phyloP scores from a whole-genome alignment of 2,797 vertebrate genomes.

The Hyperoplus lanceolatus region DNA sequence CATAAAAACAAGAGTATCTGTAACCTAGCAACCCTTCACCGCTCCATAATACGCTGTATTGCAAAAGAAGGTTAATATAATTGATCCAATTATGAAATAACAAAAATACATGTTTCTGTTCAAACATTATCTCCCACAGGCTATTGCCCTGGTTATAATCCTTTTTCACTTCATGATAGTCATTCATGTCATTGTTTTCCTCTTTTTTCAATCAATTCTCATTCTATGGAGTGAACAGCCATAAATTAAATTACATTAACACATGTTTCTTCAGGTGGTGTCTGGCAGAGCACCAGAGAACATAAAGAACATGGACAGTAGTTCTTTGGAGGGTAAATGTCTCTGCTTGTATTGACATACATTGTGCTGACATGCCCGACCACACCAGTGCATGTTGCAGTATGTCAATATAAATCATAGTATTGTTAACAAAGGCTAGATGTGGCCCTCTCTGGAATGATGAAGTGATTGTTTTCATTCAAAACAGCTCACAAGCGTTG shows the following conservation, averaged over 20 bases:
- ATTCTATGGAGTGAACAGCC: neutral
- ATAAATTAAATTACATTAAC: constrained; percentile 38
- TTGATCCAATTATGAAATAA: neutral
- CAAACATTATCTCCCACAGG: constrained; percentile 3
- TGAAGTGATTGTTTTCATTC: neutral
- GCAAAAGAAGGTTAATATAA: constrained; percentile 17
- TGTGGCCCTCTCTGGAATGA: neutral
- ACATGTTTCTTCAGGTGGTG: constrained; percentile 38
- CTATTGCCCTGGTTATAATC: constrained; percentile 22
- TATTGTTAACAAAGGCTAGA: neutral
- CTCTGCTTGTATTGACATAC: constrained; percentile 1
- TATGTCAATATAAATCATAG: neutral
- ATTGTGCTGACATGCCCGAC: neutral
- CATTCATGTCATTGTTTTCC: constrained; percentile 41
- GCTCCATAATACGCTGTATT: neutral
- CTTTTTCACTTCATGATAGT: constrained; percentile 11
- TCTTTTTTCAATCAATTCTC: constrained; percentile 39
- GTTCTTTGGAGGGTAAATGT: constrained; percentile 20
- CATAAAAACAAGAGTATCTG: neutral
- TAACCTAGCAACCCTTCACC: too few species aligned
- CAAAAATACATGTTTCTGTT: neutral
- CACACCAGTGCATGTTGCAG: neutral
- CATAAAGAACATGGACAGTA: constrained; percentile 18
- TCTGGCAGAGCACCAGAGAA: constrained; percentile 21
- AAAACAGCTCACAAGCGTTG: constrained; percentile 1